Evolutionary conservation across 2,797 vertebrate genomes (phyloP).

Genomic region (Fratercula arctica): DNA sequence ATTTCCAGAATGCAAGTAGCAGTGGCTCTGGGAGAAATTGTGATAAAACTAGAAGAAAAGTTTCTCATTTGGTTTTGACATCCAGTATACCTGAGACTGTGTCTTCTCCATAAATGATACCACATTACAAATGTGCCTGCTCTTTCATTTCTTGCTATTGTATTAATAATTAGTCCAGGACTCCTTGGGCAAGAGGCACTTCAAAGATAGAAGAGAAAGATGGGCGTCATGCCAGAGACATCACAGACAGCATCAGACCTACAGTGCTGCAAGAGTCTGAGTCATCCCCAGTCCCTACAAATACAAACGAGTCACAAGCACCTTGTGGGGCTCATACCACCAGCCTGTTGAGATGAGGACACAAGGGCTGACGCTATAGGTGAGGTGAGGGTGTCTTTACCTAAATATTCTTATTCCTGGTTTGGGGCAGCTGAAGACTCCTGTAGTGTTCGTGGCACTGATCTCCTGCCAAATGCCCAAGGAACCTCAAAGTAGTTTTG

Average conservation of each 20-base stretch:
- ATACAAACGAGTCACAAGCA: background rate
- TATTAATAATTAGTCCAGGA: background rate
- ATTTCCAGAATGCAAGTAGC: conserved; percentile 44
- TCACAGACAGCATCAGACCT: background rate
- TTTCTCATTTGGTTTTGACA: conserved; percentile 35
- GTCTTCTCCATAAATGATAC: background rate
- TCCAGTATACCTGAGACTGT: background rate
- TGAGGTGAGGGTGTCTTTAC: background rate
- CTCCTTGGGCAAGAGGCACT: background rate
- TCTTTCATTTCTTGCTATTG: background rate
- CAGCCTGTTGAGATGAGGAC: background rate
- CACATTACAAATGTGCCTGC: background rate
- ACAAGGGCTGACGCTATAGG: background rate
- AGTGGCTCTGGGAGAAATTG: background rate
- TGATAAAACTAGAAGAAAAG: conserved; percentile 41
- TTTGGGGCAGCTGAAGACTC: background rate
- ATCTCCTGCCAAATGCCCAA: background rate
- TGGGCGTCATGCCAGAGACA: background rate
- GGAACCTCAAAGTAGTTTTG: background rate
- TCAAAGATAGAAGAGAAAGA: background rate
- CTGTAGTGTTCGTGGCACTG: background rate
- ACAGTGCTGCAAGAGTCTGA: background rate
- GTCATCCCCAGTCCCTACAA: background rate
- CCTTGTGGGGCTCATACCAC: background rate
- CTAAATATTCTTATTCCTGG: background rate